These are phyloP conservation scores for Trichogramma dendrolimi DNA, from an alignment of 2,888 invertebrate genomes.

Conservation along the genomic window DNA sequence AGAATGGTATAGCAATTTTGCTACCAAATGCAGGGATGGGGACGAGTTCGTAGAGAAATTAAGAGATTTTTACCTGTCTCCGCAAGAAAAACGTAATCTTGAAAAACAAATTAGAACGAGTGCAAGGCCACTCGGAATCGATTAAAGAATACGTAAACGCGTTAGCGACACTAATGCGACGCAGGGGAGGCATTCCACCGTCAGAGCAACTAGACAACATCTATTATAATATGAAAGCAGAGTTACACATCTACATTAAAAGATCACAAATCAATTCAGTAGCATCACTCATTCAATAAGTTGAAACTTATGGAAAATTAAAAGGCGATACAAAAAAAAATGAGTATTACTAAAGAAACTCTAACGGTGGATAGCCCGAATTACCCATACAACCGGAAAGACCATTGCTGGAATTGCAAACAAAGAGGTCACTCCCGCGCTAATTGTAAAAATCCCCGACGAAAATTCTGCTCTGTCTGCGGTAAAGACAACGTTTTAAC, in stretches of 20 bases:
- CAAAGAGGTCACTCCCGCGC: too few relatives aligned
- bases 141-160: neutral
- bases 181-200: neutral
- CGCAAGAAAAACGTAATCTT: neutral
- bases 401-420: too few relatives aligned
- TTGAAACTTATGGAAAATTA: neutral
- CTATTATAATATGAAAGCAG: neutral
- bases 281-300: neutral
- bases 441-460: too few relatives aligned
- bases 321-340: too few relatives aligned
- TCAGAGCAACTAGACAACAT: neutral
- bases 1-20: neutral
- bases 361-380: too few relatives aligned
- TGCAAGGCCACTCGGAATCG: neutral
- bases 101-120: neutral
- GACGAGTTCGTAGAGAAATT: neutral
- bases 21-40: neutral
- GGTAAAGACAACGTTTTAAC: too few relatives aligned
- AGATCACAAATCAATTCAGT: neutral
- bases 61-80: neutral
- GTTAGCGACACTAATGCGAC: neutral
- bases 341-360: too few relatives aligned
- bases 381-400: too few relatives aligned
- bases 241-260: neutral
- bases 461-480: too few relatives aligned